A percentile compares a stretch with the other conserved stretches of the same genome.
Conservation (phyloP, 2,888 invertebrate species). For the Yponomeuta plumbellus region DNA sequence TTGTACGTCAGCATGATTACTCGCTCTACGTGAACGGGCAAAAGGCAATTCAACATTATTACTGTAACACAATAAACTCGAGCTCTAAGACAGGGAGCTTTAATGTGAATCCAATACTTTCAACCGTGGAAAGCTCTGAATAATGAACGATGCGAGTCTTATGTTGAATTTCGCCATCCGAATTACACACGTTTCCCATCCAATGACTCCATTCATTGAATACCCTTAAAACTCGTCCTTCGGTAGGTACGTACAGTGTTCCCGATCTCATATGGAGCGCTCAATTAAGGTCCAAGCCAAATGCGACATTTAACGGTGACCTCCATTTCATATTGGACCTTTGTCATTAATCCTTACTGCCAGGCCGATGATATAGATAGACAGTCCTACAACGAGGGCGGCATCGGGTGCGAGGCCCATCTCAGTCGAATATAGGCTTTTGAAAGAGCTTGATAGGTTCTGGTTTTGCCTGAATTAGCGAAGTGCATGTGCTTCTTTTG, state of each 20-base stretch:
- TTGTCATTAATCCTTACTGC: conserved; percentile 62
- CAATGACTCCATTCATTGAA: not conserved
- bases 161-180: not conserved
- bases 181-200: not conserved
- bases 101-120: not conserved
- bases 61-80: not conserved
- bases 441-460: conserved; percentile 31
- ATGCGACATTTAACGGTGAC: conserved; percentile 60
- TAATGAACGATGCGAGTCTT: not conserved
- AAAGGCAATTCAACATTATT: not conserved
- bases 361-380: conserved; percentile 48
- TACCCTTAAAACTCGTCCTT: not conserved
- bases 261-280: conserved; percentile 39
- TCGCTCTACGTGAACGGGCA: not conserved
- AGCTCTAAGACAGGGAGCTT: not conserved
- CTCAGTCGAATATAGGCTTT: conserved; percentile 29
- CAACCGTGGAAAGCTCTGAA: not conserved
- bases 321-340: conserved; percentile 54
- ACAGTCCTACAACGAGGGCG: conserved; percentile 53
- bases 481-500: conserved; percentile 32
- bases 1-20: not conserved
- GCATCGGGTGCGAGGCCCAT: conserved; percentile 34
- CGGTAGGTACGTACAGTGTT: not conserved
- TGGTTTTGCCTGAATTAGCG: conserved; percentile 33
- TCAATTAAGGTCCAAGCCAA: conserved; percentile 62